Conservation (phyloP, 2,113 vertebrate genomes). For the Gymnocephalus cernua region DNA sequence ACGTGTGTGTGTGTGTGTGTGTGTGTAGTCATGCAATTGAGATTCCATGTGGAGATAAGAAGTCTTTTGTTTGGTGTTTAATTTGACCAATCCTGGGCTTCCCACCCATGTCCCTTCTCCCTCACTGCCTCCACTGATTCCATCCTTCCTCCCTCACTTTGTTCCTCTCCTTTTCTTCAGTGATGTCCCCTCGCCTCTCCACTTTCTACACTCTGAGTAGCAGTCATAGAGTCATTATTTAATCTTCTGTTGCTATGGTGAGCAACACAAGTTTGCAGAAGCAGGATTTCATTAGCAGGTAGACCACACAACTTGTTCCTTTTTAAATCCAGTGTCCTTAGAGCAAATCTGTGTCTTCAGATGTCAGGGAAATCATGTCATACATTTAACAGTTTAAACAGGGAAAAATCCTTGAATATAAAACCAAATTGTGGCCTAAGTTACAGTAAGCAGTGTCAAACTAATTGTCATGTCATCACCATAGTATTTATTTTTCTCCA, state of each 20-base stretch:
- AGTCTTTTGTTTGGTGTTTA: conserved; percentile 74
- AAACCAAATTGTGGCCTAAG: too few species aligned
- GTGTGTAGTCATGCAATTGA: conserved; percentile 54
- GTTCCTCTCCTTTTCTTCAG: conserved; percentile 36
- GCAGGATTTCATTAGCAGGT: not conserved
- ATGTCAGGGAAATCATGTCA: not conserved
- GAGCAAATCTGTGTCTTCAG: not conserved
- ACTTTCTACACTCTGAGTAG: not conserved
- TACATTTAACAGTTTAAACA: too few species aligned
- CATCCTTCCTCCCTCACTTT: conserved; percentile 35
- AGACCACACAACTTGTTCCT: not conserved
- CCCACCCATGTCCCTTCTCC: conserved; percentile 57
- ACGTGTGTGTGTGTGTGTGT: conserved; percentile 34
- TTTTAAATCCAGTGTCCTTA: not conserved
- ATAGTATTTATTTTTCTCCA: not conserved
- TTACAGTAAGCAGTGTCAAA: too few species aligned
- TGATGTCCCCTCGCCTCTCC: conserved; percentile 11
- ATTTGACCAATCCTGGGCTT: conserved; percentile 59
- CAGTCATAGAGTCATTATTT: conserved; percentile 11
- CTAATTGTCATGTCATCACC: too few species aligned
- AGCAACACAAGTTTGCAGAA: not conserved
- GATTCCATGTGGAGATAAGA: conserved; percentile 76
- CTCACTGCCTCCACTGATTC: conserved; percentile 50
- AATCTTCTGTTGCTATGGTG: not conserved
- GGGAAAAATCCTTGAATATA: too few species aligned